Conservation (phyloP, 2,888 invertebrate genomes). For the Dryomyza anilis region DNA sequence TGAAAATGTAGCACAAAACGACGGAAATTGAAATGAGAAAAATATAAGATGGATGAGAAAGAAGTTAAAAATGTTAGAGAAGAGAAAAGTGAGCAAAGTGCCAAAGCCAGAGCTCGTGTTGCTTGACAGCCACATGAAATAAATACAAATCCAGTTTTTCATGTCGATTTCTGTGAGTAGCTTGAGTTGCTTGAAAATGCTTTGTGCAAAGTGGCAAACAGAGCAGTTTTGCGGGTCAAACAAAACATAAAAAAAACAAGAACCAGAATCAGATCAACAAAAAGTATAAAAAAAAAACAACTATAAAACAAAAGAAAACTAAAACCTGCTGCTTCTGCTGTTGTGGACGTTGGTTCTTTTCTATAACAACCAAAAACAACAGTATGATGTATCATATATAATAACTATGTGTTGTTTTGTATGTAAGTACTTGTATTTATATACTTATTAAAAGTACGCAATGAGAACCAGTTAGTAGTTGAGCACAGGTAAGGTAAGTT, state of each 20-base stretch:
- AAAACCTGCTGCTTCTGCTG: background rate
- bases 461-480: no score
- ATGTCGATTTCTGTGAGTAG: background rate
- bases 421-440: no score
- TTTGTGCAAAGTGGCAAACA: background rate
- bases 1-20: no score
- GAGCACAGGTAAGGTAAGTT: conserved; percentile 4
- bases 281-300: no score
- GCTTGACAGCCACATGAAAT: background rate
- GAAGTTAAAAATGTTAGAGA: no score
- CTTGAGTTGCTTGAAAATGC: background rate
- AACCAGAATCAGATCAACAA: no score
- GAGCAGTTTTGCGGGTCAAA: conserved; percentile 11
- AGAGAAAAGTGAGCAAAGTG: background rate
- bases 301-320: background rate
- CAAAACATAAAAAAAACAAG: conserved; percentile 1
- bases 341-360: background rate
- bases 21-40: no score
- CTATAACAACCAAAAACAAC: background rate
- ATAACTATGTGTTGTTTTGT: no score
- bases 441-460: no score
- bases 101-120: no score
- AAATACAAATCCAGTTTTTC: conserved; percentile 14
- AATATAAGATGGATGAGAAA: no score
- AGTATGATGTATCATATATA: background rate